Evolutionary conservation across 2,888 invertebrate species (phyloP).

Genomic region (Eremobia ochroleuca): DNA sequence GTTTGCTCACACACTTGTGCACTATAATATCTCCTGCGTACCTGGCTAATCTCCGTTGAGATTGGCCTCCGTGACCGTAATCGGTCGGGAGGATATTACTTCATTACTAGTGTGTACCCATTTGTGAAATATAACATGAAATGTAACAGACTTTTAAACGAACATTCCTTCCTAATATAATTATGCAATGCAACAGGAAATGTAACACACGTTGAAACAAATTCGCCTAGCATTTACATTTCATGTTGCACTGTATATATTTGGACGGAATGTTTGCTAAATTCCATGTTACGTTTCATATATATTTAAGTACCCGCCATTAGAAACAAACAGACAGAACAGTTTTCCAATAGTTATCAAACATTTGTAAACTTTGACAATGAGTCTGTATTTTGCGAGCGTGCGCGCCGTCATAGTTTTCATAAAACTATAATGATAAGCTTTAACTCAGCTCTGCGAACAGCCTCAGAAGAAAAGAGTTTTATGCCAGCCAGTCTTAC

Average conservation of each 20-base stretch:
- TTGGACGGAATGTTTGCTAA: too few species aligned
- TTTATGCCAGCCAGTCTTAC: neutral
- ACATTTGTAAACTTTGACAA: too few species aligned
- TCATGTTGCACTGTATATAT: too few species aligned
- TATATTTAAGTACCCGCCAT: neutral
- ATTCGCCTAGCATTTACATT: neutral
- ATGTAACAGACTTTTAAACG: neutral
- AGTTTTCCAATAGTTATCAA: neutral
- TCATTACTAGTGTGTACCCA: neutral
- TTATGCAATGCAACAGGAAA: neutral
- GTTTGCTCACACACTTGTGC: too few species aligned
- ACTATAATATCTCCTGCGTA: too few species aligned
- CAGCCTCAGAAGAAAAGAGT: neutral
- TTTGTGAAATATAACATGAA: neutral
- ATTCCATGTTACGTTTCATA: too few species aligned
- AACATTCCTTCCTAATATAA: neutral
- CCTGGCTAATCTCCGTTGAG: too few species aligned
- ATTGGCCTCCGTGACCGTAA: too few species aligned
- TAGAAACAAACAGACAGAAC: neutral
- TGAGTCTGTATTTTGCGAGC: too few species aligned
- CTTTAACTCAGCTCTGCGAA: neutral
- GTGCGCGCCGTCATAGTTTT: too few species aligned
- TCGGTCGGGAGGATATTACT: too few species aligned
- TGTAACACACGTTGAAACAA: neutral
- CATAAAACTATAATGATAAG: too few species aligned